Base-by-base conservation (phyloP, 2,888 invertebrate species). In the Lepidochitona cinerea region DNA sequence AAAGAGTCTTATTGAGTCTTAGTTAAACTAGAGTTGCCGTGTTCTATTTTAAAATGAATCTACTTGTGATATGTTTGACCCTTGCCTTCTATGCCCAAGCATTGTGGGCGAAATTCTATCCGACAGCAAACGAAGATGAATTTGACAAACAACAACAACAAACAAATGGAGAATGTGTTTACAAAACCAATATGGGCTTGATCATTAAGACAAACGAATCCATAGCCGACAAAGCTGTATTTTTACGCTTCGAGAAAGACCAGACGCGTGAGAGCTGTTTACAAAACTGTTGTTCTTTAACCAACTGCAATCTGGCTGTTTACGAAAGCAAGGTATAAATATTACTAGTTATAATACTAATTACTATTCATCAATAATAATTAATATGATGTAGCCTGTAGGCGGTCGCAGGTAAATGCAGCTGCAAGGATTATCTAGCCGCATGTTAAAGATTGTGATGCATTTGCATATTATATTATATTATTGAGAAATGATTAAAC, bases 281-380 rank as follows among this genome's bases (percentile, higher is more conserved):
- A 9, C 68, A 73, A 54, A 59, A 71, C 37, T 86, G 86, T 73
- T 86, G 86, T 75, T 71, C 77, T 23, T 78, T 79, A 54, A 64
- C 73, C 9, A 76, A 77, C 7, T 86, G 86, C 80, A 84, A 84
- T 72, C 73, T 84, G 41, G 83, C 85, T 32, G 81, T 86, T 23
- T 86, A 79, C 75, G 84, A 84, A 73, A 76, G 83, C 37, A 85
- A 86, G 82, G 86, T 86, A 32, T n/a, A n/a, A n/a, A n/a, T n/a
- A n/a, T n/a, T n/a, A n/a, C n/a, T n/a, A n/a, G n/a, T n/a, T n/a
- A n/a, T n/a, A n/a, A n/a, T n/a, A n/a, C n/a, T n/a, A n/a, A n/a
- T n/a, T n/a, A n/a, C n/a, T n/a, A n/a, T n/a, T n/a, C n/a, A n/a
- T n/a, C n/a, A n/a, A n/a, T n/a, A n/a, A n/a, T n/a, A n/a, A n/a